Conservation (phyloP, 1,140 invertebrate genomes). For the Adoxophyes honmai region DNA sequence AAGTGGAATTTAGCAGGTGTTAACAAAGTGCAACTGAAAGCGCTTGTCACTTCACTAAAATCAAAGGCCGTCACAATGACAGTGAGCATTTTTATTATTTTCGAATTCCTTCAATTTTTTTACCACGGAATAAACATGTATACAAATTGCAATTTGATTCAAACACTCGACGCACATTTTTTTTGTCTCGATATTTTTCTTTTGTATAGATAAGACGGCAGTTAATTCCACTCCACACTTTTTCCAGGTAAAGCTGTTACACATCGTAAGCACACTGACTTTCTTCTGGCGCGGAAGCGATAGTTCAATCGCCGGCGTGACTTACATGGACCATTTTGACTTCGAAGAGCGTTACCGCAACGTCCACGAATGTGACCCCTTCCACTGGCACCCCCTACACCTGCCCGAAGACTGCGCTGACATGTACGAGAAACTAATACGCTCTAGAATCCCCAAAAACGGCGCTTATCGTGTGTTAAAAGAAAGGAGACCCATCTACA, state of each 20-base stretch:
- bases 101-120: neutral
- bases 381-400: conserved; percentile 60
- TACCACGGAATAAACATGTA: no score
- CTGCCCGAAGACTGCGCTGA: conserved; percentile 48
- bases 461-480: conserved; percentile 19
- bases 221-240: no score
- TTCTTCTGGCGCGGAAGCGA: neutral
- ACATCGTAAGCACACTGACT: no score
- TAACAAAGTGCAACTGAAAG: conserved; percentile 44
- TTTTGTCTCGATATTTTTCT: no score
- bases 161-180: no score
- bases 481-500: conserved; percentile 22
- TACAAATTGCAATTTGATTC: no score
- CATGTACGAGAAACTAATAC: conserved; percentile 45
- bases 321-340: conserved; percentile 61
- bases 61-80: conserved; percentile 16
- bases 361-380: conserved; percentile 55
- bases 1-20: conserved; percentile 38
- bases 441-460: conserved; percentile 17
- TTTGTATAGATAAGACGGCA: no score
- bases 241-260: conserved; percentile 9
- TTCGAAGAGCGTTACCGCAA: conserved; percentile 52
- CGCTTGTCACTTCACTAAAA: conserved; percentile 34
- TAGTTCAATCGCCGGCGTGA: conserved; percentile 52
- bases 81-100: conserved; percentile 11